These are phyloP conservation scores for Acrocephalus scirpaceus DNA, from an alignment of 2,797 vertebrate species.

Conservation along the genomic window DNA sequence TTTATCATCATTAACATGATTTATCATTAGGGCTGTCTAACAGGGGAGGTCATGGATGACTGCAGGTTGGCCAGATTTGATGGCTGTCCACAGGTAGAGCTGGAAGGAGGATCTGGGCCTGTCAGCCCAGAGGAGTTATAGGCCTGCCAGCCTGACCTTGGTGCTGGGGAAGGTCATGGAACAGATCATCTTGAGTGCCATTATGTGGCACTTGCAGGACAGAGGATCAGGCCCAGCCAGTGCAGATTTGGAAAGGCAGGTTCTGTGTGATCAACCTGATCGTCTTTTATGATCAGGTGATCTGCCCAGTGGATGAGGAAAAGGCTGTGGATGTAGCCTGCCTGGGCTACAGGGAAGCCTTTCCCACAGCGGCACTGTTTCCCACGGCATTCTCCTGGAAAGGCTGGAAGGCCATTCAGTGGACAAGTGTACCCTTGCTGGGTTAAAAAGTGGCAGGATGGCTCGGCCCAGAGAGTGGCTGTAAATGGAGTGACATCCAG, in stretches of 20 bases:
- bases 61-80: neutral
- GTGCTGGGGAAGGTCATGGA: no score
- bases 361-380: neutral
- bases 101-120: neutral
- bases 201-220: neutral
- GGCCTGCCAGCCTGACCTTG: neutral
- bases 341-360: neutral
- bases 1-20: neutral
- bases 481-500: neutral
- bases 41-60: neutral
- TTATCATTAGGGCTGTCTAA: neutral
- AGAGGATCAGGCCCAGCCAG: neutral
- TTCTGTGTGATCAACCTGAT: accelerated
- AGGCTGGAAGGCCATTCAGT: neutral
- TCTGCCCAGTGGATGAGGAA: no score
- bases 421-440: neutral
- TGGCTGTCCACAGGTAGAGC: accelerated
- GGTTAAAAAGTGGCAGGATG: neutral
- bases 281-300: accelerated
- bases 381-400: neutral
- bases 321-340: neutral
- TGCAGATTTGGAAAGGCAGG: neutral
- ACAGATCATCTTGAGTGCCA: neutral
- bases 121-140: neutral
- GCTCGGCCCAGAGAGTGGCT: no score